Percentiles rank a stretch among this genome's conserved stretches.
Evolutionary conservation across 2,797 vertebrate species (phyloP).

Genomic region (Peromyscus eremicus): DNA sequence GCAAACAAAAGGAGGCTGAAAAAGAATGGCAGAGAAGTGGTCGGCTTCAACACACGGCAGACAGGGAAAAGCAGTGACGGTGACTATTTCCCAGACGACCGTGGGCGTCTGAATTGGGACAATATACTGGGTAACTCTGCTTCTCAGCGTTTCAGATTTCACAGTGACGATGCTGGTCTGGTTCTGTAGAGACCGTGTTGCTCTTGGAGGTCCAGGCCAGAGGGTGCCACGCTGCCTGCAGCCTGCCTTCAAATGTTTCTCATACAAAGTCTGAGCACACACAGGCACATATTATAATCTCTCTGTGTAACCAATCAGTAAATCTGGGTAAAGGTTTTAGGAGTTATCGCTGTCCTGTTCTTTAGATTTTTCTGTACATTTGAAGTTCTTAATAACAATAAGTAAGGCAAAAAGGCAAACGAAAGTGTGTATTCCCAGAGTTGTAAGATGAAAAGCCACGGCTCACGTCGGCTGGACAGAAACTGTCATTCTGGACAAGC

Average conservation of each 20-base stretch:
- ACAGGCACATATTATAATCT: not conserved
- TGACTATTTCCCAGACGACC: not conserved
- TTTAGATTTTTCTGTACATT: not conserved
- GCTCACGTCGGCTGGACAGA: not conserved
- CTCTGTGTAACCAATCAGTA: not conserved
- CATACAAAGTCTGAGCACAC: not conserved
- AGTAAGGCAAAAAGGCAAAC: conserved; percentile 5
- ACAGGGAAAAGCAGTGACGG: not conserved
- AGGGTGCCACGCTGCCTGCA: not conserved
- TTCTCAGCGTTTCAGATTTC: not conserved
- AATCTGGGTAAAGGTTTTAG: not conserved
- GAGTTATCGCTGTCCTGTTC: not conserved
- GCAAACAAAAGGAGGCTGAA: not conserved
- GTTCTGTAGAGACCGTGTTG: not conserved
- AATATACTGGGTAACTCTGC: not conserved
- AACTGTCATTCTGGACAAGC: not conserved
- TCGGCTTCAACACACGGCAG: not conserved
- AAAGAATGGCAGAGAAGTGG: not conserved
- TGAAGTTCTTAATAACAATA: conserved; percentile 19
- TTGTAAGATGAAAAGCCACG: not conserved
- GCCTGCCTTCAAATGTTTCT: conserved; percentile 3
- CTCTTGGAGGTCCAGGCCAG: not conserved
- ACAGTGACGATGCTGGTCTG: not conserved
- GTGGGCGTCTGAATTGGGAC: not conserved
- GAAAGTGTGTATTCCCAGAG: not conserved